Percentiles rank a stretch among this genome's conserved stretches.
Evolutionary conservation across 2,797 vertebrate species (phyloP).

Genomic region (Eleutherodactylus coqui): DNA sequence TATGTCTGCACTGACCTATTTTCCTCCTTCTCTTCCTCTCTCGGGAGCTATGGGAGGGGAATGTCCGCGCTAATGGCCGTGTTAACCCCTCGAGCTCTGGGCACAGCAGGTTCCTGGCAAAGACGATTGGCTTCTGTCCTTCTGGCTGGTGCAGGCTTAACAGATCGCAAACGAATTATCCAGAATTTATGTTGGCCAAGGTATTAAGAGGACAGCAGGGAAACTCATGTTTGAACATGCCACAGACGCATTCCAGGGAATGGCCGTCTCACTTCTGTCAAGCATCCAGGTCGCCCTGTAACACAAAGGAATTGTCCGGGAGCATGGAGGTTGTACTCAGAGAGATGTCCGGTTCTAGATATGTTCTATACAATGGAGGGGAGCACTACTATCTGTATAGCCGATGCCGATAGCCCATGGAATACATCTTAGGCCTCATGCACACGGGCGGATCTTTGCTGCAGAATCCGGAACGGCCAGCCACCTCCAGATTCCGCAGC

Average conservation of each 20-base stretch:
- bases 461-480: no score
- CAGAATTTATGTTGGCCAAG: constrained; percentile 35
- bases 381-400: background rate
- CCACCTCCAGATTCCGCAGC: no score
- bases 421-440: background rate
- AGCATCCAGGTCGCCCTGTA: constrained; percentile 2
- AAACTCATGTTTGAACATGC: constrained; percentile 31
- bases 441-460: background rate
- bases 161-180: constrained; percentile 33
- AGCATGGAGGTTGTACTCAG: background rate
- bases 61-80: constrained; percentile 44
- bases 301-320: background rate
- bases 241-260: constrained; percentile 33
- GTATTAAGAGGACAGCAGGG: constrained; percentile 36
- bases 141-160: constrained; percentile 36
- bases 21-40: constrained; percentile 52
- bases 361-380: background rate
- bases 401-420: background rate
- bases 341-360: no score
- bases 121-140: constrained; percentile 38
- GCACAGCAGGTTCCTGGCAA: constrained; percentile 41
- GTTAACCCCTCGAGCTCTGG: constrained; percentile 44
- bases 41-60: constrained; percentile 55
- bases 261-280: constrained; percentile 24
- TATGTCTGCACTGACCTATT: constrained; percentile 62